These are phyloP conservation scores for Anguilla obscura DNA, from an alignment of 2,797 vertebrate genomes.

Conservation along the genomic window DNA sequence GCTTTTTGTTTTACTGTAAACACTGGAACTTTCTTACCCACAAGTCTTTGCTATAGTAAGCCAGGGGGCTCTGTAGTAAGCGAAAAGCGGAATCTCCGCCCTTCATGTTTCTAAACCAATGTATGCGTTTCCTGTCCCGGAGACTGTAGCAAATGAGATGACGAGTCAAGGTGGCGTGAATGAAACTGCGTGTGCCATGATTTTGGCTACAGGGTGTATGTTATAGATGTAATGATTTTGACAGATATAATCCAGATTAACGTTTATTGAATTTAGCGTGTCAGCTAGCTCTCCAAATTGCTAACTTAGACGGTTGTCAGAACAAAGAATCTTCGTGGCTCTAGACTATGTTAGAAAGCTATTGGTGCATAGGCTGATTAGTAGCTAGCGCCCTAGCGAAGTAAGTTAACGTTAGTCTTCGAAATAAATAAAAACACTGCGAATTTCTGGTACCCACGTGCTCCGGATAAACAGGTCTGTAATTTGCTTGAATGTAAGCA, in stretches of 20 bases:
- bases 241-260: not conserved
- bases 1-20: not conserved
- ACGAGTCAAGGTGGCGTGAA: not conserved
- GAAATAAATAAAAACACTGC: not conserved
- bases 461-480: not conserved
- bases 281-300: not conserved
- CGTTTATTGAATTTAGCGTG: not conserved
- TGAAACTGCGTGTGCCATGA: not conserved
- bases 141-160: not conserved
- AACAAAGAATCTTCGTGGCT: not conserved
- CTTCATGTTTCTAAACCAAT: not conserved
- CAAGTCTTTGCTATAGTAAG: not conserved
- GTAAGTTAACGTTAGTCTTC: not conserved
- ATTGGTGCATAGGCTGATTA: not conserved
- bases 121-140: not conserved
- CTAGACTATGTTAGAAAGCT: not conserved
- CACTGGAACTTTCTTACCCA: not conserved
- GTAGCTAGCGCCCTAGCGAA: too few species aligned
- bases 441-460: not conserved
- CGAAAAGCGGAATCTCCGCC: not conserved
- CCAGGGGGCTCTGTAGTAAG: not conserved
- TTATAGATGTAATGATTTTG: not conserved
- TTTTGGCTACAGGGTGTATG: not conserved
- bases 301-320: not conserved
- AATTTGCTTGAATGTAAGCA: not conserved